Evolutionary conservation across 2,113 vertebrate genomes (phyloP), one percentile per base, ranked within the genome.

Genomic region (Pholis gunnellus): DNA sequence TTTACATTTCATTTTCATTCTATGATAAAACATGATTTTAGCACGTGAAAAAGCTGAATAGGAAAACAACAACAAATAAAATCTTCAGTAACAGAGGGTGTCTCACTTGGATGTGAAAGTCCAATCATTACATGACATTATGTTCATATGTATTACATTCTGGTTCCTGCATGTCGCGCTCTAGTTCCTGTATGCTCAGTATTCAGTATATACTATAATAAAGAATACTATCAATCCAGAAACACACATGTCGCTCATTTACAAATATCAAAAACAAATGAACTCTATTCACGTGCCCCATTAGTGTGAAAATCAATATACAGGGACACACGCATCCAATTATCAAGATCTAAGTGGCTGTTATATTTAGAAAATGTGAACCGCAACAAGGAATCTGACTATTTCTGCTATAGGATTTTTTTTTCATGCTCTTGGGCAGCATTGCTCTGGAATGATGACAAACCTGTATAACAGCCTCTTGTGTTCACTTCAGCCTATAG

Each of bases 351-450:
- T 71, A 73, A 76, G 31, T 64, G 65, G 72, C 22, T 67, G 79
- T 60, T 76, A 13, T 79, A 40, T 79, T 90, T 75, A 73, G 70
- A 77, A 57, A 69, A 77, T 22, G 22, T 38, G 29, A 75, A 75
- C 22, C 52, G 59, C 4, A 4, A 38, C 13, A 75, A 46, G 9
- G 22, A 79, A 56, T 84, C 56, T 13, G 42, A 69, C 79, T 29
- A 83, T 85, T 67, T 86, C 48, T 46, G 25, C 59, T 2, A 22
- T 14, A 13, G 15, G 36, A 59, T n/a, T 65, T 7, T 3, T n/a
- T 65, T 7, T 3, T 72, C 20, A 63, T 79, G 75, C 44, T 81
- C 72, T 29, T 18, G 5, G 6, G 40, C 48, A 79, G 71, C 29
- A 50, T 20, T 9, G 7, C 38, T 82, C 14, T 36, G 46, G 61